A percentile compares a stretch with the other conserved stretches of the same genome.
These are phyloP conservation scores for Gallinago jamesoni DNA, from an alignment of 2,113 vertebrate genomes.

Conservation along the genomic window DNA sequence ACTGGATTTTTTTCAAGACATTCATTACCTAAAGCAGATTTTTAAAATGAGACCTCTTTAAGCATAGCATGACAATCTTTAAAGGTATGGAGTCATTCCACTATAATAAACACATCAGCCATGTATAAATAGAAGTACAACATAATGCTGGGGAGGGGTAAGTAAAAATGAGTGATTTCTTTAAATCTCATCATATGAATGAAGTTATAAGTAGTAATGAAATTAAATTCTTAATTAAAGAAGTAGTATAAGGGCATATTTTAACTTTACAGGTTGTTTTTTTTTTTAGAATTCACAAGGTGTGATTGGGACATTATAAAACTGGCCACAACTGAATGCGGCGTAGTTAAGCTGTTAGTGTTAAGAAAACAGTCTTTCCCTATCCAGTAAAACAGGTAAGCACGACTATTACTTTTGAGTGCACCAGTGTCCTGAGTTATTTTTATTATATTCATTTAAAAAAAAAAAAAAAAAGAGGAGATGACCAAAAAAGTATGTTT, in stretches of 20 bases:
- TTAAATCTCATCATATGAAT: not conserved
- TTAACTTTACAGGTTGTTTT: not conserved
- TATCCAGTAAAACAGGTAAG: not conserved
- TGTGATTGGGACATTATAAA: not conserved
- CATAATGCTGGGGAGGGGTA: too few relatives aligned
- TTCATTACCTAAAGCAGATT: not conserved
- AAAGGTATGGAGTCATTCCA: not conserved
- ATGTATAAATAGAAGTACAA: not conserved
- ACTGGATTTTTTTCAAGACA: not conserved
- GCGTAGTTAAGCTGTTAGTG: not conserved
- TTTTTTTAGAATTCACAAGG: not conserved
- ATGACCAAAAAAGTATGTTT: not conserved
- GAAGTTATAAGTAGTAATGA: not conserved
- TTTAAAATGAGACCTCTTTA: not conserved
- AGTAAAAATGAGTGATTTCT: not conserved
- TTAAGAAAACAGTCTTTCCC: not conserved
- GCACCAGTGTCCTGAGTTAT: not conserved
- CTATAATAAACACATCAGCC: not conserved
- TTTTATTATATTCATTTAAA: not conserved
- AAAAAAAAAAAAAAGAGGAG: not conserved
- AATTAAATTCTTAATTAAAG: not conserved
- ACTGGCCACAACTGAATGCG: not conserved
- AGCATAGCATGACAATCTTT: not conserved
- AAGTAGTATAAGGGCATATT: not conserved
- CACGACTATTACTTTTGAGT: not conserved